Base-by-base conservation (phyloP, 2,797 vertebrate species). In the Florisuga fusca region DNA sequence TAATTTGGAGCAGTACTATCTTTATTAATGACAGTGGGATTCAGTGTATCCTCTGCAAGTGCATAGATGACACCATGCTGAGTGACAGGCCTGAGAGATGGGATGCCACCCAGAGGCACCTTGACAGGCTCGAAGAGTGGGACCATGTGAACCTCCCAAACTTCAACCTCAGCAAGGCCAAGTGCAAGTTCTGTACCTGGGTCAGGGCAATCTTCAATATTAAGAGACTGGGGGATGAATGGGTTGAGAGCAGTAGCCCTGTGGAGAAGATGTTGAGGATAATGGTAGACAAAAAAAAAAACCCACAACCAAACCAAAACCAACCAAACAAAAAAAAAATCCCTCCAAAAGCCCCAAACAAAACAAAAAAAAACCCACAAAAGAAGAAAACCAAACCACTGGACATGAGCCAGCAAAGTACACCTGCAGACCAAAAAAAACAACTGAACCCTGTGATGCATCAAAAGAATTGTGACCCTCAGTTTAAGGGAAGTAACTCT, bases 391-490 rank as follows among this genome's bases (percentile, higher is more conserved):
- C 45, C 38, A 41, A 41, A 41, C 38, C 38, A 41, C 38, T 15
- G 38, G 27, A 53, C 27, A 33, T 13, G 8, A 46, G 10, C 6
- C 5, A 31, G 25, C 12, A 45, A 45, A 10, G n/a, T 8, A n/a
- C 8, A 12, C 31, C 19, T 34, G n/a, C 46, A 69, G 41, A 12
- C 20, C 33, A 29, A 12, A n/a, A 54, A 36, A 54, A 19, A 25
- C 23, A 54, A 16, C 2, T 5, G 6, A 33, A 23, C 33, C 29
- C 64, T 54, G 15, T 19, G 16, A 12, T 53, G 20, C 36, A 61
- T 34, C 3, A 41, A 25, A 61, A 71, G 12, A 27, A 59, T 23
- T 3, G 0, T 3, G 15, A 5, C 7, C 25, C 51, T 36, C 31
- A 81, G 31, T 13, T 45, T 1, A 2, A 71, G 21, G 9, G 1